Conservation (phyloP, 2,113 vertebrate genomes). For the Rafetus swinhoei region DNA sequence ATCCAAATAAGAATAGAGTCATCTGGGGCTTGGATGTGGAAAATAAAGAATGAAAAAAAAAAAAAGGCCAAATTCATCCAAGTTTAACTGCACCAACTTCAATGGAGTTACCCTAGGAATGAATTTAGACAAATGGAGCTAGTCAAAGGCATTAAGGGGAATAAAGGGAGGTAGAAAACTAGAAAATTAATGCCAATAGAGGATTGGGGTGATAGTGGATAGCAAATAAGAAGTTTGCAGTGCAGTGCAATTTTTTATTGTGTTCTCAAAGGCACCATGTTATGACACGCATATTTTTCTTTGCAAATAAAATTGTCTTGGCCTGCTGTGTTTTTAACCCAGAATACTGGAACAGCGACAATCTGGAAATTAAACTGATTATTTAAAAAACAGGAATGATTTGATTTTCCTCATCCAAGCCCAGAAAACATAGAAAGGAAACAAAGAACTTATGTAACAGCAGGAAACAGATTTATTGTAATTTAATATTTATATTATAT, state of each 20-base stretch:
- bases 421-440: background rate
- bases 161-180: fast-evolving
- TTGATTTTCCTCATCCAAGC: fast-evolving
- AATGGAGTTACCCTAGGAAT: background rate
- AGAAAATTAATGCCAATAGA: background rate
- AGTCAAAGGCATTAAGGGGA: background rate
- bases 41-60: background rate
- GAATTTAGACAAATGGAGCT: background rate
- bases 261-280: background rate
- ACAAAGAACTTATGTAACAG: background rate
- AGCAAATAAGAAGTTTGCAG: background rate
- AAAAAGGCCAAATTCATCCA: fast-evolving
- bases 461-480: background rate
- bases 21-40: fast-evolving
- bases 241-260: background rate
- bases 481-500: background rate
- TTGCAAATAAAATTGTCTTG: background rate
- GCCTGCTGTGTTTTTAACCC: background rate
- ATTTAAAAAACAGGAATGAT: background rate
- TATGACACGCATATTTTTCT: background rate
- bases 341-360: background rate
- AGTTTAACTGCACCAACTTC: background rate
- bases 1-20: background rate
- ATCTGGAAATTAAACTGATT: background rate
- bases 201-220: fast-evolving